phyloP scores from a whole-genome alignment of 2,113 vertebrate genomes.

The Ammodramus savannarum region DNA sequence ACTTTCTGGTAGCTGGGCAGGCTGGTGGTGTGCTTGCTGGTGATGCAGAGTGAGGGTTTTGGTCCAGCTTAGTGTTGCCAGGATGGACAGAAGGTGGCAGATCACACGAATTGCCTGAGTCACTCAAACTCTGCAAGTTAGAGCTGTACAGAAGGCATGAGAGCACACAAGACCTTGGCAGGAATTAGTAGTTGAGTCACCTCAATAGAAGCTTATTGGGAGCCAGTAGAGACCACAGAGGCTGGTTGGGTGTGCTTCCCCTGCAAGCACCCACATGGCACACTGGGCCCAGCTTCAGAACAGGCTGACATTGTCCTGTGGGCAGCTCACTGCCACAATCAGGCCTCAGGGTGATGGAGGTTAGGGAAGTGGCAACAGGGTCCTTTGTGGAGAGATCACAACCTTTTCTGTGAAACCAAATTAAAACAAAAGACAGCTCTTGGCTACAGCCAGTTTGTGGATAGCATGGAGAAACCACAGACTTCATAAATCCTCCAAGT shows the following conservation, averaged over 20 bases:
- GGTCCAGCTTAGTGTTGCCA: not conserved
- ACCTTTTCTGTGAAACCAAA: not conserved
- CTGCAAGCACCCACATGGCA: fast-evolving
- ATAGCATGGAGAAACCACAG: not conserved
- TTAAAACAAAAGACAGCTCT: not conserved
- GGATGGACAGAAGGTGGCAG: not conserved
- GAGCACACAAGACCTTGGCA: not conserved
- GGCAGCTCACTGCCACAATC: fast-evolving
- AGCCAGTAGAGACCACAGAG: not conserved
- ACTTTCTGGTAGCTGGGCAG: not conserved
- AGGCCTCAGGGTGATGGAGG: not conserved
- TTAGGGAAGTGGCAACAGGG: not conserved
- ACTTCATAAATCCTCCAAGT: not conserved
- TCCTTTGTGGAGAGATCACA: not conserved
- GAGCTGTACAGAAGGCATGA: not conserved
- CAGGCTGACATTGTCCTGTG: not conserved
- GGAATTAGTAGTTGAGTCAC: not conserved
- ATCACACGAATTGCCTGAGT: fast-evolving
- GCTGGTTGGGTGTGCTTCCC: not conserved
- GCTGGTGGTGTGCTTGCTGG: not conserved
- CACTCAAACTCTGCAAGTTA: not conserved
- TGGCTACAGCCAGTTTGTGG: not conserved
- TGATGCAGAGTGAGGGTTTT: not conserved
- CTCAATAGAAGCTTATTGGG: not conserved
- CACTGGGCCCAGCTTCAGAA: not conserved